Evolutionary conservation across 2,797 vertebrate species (phyloP).

Genomic region (Ambastaia sidthimunki): DNA sequence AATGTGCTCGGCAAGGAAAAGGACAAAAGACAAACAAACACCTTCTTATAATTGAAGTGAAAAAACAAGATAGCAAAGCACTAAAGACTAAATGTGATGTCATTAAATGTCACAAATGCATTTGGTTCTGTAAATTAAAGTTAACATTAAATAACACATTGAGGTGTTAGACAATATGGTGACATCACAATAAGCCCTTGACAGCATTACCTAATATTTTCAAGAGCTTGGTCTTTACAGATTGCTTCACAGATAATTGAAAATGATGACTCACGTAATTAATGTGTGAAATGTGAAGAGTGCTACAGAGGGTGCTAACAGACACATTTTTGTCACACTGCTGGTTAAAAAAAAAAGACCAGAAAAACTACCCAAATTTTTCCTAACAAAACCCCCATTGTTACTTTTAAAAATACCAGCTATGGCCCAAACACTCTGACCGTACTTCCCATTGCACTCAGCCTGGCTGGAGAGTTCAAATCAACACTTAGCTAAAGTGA

Average conservation of each 20-base stretch:
- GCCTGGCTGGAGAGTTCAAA: conserved; percentile 63
- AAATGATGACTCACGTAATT: conserved; percentile 7
- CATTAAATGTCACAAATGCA: no score
- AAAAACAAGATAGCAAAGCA: neutral
- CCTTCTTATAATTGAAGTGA: neutral
- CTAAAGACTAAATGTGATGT: no score
- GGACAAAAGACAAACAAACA: neutral
- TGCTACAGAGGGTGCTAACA: neutral
- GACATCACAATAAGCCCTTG: conserved; percentile 24
- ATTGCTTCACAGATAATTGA: conserved; percentile 8
- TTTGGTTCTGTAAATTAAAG: neutral
- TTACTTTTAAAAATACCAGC: conserved; percentile 42
- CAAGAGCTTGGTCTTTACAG: neutral
- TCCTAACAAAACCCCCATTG: conserved; percentile 6
- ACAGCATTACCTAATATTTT: conserved; percentile 38
- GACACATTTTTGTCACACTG: neutral
- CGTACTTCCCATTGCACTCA: conserved; percentile 45
- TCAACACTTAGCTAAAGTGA: conserved; percentile 84
- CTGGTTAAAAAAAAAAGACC: neutral
- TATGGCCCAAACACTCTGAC: conserved; percentile 7
- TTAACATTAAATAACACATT: no score
- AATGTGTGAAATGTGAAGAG: conserved; percentile 2
- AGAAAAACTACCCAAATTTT: neutral
- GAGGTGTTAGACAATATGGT: neutral
- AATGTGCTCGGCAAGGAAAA: neutral